Conservation (phyloP, 2,113 vertebrate genomes). For the Globicephala melas region DNA sequence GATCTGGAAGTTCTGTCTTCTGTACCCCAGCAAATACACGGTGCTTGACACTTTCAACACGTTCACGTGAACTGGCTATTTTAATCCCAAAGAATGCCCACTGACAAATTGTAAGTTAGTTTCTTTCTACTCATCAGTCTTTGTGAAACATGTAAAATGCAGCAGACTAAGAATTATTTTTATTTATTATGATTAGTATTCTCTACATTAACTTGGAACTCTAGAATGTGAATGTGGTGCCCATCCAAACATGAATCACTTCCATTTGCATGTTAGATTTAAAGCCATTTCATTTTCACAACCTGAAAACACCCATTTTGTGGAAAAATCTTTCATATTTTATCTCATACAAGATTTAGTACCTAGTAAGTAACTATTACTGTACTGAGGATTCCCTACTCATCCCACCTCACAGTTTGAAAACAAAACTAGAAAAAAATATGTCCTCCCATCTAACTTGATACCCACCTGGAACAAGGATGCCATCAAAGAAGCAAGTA, state of each 20-base stretch:
- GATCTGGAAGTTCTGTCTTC: neutral
- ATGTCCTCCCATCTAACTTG: neutral
- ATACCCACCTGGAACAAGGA: neutral
- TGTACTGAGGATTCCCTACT: neutral
- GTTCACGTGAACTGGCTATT: neutral
- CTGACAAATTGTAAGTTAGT: neutral
- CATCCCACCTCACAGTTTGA: neutral
- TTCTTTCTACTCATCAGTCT: neutral
- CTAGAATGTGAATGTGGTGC: neutral
- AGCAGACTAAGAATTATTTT: neutral
- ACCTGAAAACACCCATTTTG: neutral
- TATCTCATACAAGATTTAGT: neutral
- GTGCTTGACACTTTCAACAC: neutral
- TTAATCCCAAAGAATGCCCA: neutral
- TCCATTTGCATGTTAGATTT: neutral
- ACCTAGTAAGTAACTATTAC: neutral
- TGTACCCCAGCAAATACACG: neutral
- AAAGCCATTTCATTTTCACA: slow-evolving; percentile 1
- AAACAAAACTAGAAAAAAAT: neutral
- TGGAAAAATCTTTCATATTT: neutral
- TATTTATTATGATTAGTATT: slow-evolving; percentile 14
- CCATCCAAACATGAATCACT: neutral
- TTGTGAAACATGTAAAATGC: slow-evolving; percentile 3
- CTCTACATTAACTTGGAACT: slow-evolving; percentile 2
- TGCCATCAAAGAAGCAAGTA: neutral